Conservation (phyloP, 2,888 invertebrate species). For the Andrena marginata region DNA sequence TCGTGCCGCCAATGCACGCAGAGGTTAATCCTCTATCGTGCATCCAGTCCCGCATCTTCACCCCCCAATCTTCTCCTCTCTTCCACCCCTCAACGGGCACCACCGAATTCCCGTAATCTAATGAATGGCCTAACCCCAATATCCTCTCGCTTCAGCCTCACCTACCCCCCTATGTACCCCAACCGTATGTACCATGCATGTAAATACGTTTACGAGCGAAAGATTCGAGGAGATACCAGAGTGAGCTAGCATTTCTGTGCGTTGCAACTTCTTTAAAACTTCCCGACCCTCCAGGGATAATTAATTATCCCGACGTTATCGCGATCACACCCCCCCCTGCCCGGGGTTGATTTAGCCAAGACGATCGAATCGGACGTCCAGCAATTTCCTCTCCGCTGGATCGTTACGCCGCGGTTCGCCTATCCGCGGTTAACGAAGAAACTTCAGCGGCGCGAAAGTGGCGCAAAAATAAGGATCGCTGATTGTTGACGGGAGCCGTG, state of each 20-base stretch:
- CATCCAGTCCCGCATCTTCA: slow-evolving; percentile 67
- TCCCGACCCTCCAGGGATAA: slow-evolving; percentile 61
- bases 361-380: slow-evolving; percentile 12
- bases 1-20: slow-evolving; percentile 69
- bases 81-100: slow-evolving; percentile 63
- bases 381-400: not conserved
- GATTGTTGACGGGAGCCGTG: slow-evolving; percentile 1
- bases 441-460: not conserved
- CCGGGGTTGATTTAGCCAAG: not conserved
- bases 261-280: slow-evolving; percentile 66
- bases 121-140: slow-evolving; percentile 80
- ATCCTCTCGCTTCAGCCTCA: slow-evolving; percentile 75
- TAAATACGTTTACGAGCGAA: slow-evolving; percentile 62
- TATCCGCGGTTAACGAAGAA: slow-evolving; percentile 7
- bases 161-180: slow-evolving; percentile 62
- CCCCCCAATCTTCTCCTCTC: slow-evolving; percentile 46
- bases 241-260: slow-evolving; percentile 47
- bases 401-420: not conserved
- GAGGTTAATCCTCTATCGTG: slow-evolving; percentile 72
- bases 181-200: slow-evolving; percentile 65
- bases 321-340: slow-evolving; percentile 8
- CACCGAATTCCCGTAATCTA: slow-evolving; percentile 82
- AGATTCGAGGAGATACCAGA: slow-evolving; percentile 57
- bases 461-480: not conserved
- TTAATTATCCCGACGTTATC: slow-evolving; percentile 77